Evolutionary conservation across 2,888 invertebrate species (phyloP).

Genomic region (Gandaritis pyraliata): DNA sequence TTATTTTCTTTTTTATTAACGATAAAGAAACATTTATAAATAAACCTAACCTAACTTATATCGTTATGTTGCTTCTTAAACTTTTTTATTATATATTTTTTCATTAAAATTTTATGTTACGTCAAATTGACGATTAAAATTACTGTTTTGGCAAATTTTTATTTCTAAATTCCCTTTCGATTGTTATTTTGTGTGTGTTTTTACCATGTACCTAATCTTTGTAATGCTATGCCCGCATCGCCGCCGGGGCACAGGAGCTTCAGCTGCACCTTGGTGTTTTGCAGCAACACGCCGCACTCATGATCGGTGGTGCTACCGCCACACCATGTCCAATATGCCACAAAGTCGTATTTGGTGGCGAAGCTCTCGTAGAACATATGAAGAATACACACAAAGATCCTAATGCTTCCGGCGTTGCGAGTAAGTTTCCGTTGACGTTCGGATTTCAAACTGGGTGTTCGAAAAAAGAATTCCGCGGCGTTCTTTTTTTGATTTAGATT

Average conservation of each 20-base stretch:
- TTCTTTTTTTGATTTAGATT: conserved; percentile 36
- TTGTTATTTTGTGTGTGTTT: conserved; percentile 52
- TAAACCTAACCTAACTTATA: too few species aligned
- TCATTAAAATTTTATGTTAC: conserved; percentile 21
- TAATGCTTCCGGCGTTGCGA: conserved; percentile 93
- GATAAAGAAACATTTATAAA: too few species aligned
- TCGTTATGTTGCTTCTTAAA: not conserved
- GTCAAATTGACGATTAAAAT: conserved; percentile 55
- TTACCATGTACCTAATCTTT: conserved; percentile 70
- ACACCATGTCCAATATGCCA: conserved; percentile 97
- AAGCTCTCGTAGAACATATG: conserved; percentile 98
- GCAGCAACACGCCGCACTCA: conserved; percentile 97
- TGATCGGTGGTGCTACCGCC: conserved; percentile 95
- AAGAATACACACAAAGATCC: conserved; percentile 97
- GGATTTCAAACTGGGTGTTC: conserved; percentile 43
- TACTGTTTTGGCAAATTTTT: conserved; percentile 55
- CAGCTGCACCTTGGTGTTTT: conserved; percentile 97
- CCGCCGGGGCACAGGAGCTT: conserved; percentile 88
- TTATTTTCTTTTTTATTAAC: too few species aligned
- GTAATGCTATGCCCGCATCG: conserved; percentile 78
- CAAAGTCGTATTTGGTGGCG: conserved; percentile 96
- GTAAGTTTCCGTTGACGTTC: conserved; percentile 86
- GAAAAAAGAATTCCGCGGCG: conserved; percentile 46
- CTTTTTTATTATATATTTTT: conserved; percentile 20
- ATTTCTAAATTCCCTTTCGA: conserved; percentile 67